A percentile compares a stretch with the other conserved stretches of the same genome.
Evolutionary conservation across 2,113 vertebrate genomes (phyloP).

Genomic region (Neodon shergylaensis): DNA sequence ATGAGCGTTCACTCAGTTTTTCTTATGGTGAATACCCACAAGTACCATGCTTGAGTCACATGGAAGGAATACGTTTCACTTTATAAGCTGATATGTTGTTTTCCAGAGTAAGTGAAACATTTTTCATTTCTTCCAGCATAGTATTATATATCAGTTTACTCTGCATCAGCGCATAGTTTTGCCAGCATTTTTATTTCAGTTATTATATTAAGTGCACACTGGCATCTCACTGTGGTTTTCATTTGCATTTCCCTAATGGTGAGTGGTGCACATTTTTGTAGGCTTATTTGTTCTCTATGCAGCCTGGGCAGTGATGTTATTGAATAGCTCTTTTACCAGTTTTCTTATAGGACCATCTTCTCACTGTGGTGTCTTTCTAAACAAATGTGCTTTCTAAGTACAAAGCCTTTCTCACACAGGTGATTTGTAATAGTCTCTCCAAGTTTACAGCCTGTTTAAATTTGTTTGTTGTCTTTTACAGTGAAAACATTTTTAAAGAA

Average conservation of each 20-base stretch:
- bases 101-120: not conserved
- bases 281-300: not conserved
- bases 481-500: not conserved
- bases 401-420: not conserved
- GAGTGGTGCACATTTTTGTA: not conserved
- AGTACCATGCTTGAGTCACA: not conserved
- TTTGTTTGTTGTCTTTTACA: not conserved
- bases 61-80: not conserved
- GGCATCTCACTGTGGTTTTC: not conserved
- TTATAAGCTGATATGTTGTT: conserved; percentile 13
- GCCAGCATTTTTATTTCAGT: not conserved
- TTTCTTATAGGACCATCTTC: not conserved
- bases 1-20: not conserved
- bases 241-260: conserved; percentile 22
- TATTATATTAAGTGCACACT: not conserved
- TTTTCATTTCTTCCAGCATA: not conserved
- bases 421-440: not conserved
- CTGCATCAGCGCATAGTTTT: conserved; percentile 10
- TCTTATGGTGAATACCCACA: not conserved
- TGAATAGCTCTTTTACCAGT: not conserved
- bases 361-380: not conserved
- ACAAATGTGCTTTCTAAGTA: not conserved
- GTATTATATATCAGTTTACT: not conserved
- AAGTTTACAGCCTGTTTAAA: not conserved
- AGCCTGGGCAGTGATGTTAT: not conserved